These are phyloP conservation scores for Lasioglossum zephyrum DNA, from an alignment of 2,888 invertebrate genomes.

Conservation along the genomic window DNA sequence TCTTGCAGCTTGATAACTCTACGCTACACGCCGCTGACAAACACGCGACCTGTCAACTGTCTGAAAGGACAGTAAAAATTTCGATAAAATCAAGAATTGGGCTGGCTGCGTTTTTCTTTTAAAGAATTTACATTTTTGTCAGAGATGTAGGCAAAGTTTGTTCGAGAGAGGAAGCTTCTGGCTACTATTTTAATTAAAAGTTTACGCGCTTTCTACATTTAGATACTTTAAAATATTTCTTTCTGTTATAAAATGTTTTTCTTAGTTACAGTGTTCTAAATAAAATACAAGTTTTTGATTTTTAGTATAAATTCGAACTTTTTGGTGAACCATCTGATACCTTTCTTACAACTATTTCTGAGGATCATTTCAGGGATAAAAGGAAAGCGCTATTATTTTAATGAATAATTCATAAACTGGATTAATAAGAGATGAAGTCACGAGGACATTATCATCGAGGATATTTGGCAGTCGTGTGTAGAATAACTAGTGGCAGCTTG, in stretches of 20 bases:
- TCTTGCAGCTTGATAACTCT: not conserved
- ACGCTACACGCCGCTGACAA: not conserved
- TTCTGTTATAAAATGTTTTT: not conserved
- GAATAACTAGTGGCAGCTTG: constrained; percentile 14
- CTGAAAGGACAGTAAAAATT: not conserved
- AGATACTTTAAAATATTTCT: not conserved
- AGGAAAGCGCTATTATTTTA: not conserved
- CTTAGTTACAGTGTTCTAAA: not conserved
- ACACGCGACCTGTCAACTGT: not conserved
- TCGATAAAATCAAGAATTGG: not conserved
- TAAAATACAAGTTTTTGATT: not conserved
- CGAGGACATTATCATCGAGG: constrained; percentile 46
- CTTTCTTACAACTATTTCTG: not conserved
- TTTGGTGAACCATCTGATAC: not conserved
- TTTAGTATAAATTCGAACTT: not conserved
- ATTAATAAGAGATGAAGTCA: constrained; percentile 35
- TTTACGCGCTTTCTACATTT: not conserved
- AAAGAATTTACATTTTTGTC: not conserved
- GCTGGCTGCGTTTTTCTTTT: not conserved
- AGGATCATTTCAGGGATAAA: not conserved
- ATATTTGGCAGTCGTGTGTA: constrained; percentile 22
- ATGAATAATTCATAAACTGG: not conserved
- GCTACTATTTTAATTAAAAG: not conserved
- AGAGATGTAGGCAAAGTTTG: not conserved
- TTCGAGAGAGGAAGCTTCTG: not conserved